Base-by-base conservation (phyloP, 2,113 vertebrate species). In the Alces alces region DNA sequence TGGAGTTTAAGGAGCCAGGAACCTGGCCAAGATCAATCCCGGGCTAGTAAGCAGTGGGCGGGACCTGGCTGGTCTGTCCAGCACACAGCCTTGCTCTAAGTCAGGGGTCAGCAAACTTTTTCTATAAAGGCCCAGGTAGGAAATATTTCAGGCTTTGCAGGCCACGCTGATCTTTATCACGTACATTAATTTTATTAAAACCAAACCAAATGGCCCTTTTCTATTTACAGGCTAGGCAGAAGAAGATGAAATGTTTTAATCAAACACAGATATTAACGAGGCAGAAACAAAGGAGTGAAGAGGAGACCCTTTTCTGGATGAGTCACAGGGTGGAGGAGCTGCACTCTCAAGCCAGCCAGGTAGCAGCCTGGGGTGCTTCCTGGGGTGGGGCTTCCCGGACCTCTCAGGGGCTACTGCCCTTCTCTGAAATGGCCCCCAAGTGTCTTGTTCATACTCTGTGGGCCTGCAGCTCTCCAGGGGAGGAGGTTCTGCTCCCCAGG, bases 41-140 rank as follows among this genome's bases (percentile, higher is more conserved):
- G 16, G 7, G 39, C 33, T 15, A 14, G 58, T 12, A 5, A 19
- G n/a, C 2, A 15, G 16, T 45, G 2, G 5, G 28, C 1, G 15
- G 43, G 43, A 12, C 39, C 14, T 5, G 11, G 33, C 12, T n/a
- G 70, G 6, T 11, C 79, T 17, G 36, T 10, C 57, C 17, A 50
- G 8, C 4, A 2, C 57, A 66, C 6, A 86, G 80, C 14, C 23
- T 19, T 11, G 39, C 33, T 45, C 23, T 45, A 80, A 73, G 33
- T 57, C 76, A 30, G 30, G n/a, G 19, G 17, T 50, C 3, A 11
- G 12, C 15, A 52, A 64, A 87, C 7, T 43, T 36, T 39, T 60
- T 55, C 58, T 66, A 7, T 11, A 50, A 86, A 83, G 36, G 45
- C 60, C 45, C 57, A 45, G 58, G 54, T 0, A 11, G 58, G 6